Percentiles rank a stretch among this genome's conserved stretches.
Conservation (phyloP, 2,113 vertebrate genomes). For the Takifugu flavidus region DNA sequence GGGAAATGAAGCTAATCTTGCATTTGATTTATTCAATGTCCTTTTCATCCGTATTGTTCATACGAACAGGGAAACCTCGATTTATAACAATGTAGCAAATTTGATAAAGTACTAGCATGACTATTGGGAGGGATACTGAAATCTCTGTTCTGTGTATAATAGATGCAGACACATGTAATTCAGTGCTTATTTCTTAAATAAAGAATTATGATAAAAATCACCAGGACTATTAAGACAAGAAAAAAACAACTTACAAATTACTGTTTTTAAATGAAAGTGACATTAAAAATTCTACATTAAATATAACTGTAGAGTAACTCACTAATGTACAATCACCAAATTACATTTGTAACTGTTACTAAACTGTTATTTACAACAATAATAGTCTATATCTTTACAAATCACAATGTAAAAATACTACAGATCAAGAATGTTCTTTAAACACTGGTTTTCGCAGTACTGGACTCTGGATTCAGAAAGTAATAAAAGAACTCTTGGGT, state of each 20-base stretch:
- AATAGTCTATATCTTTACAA: slow-evolving; percentile 47
- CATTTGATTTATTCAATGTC: not conserved
- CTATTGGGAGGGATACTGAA: too few relatives aligned
- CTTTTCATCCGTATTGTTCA: too few relatives aligned
- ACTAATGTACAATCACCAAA: slow-evolving; percentile 46
- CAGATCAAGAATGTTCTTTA: slow-evolving; percentile 55
- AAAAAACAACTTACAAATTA: slow-evolving; percentile 58
- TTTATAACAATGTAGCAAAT: too few relatives aligned
- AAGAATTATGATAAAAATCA: slow-evolving; percentile 5
- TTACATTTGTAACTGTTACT: slow-evolving; percentile 33
- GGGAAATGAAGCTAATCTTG: slow-evolving; percentile 57
- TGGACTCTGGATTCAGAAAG: slow-evolving; percentile 75
- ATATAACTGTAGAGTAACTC: slow-evolving; percentile 44
- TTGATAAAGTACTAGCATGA: too few relatives aligned
- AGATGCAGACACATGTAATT: not conserved
- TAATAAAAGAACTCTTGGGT: slow-evolving; percentile 88
- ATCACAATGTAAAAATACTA: slow-evolving; percentile 33
- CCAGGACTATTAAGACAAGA: slow-evolving; percentile 26
- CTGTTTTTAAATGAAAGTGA: slow-evolving; percentile 69
- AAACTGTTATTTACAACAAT: slow-evolving; percentile 25
- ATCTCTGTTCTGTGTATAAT: too few relatives aligned
- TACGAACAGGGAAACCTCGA: too few relatives aligned
- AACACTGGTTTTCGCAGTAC: slow-evolving; percentile 66
- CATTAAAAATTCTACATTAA: slow-evolving; percentile 47
- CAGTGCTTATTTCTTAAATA: not conserved